Conservation (phyloP, 1,140 invertebrate genomes). For the Nebria ingens region DNA sequence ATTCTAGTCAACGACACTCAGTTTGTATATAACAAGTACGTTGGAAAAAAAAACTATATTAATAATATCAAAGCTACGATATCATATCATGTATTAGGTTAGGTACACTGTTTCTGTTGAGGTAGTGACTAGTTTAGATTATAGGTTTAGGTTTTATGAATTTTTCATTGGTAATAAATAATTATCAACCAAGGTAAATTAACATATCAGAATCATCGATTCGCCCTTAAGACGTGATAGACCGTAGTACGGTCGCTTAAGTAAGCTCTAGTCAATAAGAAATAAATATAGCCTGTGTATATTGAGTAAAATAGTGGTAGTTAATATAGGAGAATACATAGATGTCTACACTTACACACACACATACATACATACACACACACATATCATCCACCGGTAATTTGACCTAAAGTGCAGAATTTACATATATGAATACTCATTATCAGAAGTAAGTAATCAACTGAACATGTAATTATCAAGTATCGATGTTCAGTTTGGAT, state of each 20-base stretch:
- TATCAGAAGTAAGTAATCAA: too few relatives aligned
- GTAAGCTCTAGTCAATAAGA: background rate
- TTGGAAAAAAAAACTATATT: too few relatives aligned
- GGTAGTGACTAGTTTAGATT: background rate
- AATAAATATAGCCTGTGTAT: too few relatives aligned
- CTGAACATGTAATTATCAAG: background rate
- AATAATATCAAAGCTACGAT: too few relatives aligned
- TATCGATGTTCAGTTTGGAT: slow-evolving; percentile 24
- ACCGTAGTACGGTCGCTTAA: background rate
- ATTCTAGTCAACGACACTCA: slow-evolving; percentile 2
- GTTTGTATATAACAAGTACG: too few relatives aligned
- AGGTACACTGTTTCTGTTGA: background rate
- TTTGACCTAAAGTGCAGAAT: too few relatives aligned
- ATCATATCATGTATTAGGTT: too few relatives aligned
- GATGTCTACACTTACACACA: background rate
- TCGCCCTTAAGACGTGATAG: slow-evolving; percentile 1
- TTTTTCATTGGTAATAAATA: slow-evolving; percentile 34
- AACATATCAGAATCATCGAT: slow-evolving; percentile 37
- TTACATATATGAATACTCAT: too few relatives aligned
- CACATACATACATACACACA: slow-evolving; percentile 23
- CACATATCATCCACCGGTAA: slow-evolving; percentile 25
- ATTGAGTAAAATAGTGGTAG: background rate
- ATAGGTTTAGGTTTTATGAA: background rate
- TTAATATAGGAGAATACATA: too few relatives aligned
- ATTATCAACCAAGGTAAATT: slow-evolving; percentile 43